A percentile compares a stretch with the other conserved stretches of the same genome.
Evolutionary conservation across 2,888 invertebrate species (phyloP).

Genomic region (Epicampocera succincta): DNA sequence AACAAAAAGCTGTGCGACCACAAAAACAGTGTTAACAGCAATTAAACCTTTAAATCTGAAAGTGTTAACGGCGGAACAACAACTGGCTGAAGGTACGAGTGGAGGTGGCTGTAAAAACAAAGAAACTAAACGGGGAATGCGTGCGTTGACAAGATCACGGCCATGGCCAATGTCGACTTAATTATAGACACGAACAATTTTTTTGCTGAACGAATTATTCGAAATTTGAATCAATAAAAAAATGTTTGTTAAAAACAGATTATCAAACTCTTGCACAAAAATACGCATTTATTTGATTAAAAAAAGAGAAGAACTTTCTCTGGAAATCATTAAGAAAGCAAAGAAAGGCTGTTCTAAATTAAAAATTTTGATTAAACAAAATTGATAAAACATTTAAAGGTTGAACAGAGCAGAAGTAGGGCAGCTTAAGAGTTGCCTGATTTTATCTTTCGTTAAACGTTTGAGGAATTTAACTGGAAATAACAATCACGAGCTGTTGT

Average conservation of each 20-base stretch:
- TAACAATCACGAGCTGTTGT: background rate
- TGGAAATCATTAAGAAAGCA: background rate
- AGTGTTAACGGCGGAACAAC: background rate
- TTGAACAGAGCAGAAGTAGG: conserved; percentile 4
- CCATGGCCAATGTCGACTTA: conserved; percentile 65
- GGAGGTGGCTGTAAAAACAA: conserved; percentile 56
- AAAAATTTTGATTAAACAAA: conserved; percentile 33
- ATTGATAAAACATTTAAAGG: conserved; percentile 48
- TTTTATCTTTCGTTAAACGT: background rate
- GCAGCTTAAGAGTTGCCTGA: background rate
- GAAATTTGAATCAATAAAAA: conserved; percentile 53
- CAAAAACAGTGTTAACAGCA: conserved; percentile 29
- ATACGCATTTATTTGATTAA: conserved; percentile 20
- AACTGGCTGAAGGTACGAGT: background rate
- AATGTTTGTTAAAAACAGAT: background rate
- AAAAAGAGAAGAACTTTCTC: conserved; percentile 52
- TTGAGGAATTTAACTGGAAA: conserved; percentile 16
- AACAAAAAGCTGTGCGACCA: background rate
- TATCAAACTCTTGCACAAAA: conserved; percentile 29
- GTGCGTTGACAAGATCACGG: conserved; percentile 70
- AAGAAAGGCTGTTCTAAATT: conserved; percentile 9
- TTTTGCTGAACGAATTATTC: conserved; percentile 22
- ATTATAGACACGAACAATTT: conserved; percentile 54
- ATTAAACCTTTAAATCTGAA: background rate
- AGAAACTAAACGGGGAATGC: conserved; percentile 46